Evolutionary conservation across 1,140 invertebrate genomes (phyloP), one percentile per base, ranked within the genome.

Genomic region (Acromyrmex echinatior): DNA sequence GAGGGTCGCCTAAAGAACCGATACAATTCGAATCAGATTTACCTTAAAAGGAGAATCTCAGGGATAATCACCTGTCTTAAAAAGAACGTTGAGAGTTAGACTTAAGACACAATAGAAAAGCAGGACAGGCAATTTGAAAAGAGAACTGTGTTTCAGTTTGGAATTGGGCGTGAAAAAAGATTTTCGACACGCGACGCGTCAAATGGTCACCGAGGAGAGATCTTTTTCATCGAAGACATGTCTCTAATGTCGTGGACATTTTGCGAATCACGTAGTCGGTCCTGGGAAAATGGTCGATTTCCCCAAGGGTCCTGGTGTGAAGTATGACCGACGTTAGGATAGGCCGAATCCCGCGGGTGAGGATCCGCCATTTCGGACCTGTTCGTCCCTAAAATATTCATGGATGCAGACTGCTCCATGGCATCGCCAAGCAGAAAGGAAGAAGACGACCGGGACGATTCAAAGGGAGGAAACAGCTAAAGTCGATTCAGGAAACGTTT

Each of bases 371-470:
- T 88, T 88, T 77, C 63, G 84, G 76, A 63, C 49, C 66, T 80
- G 74, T 81, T 90, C 74, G 73, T 81, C 45, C 58, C 58, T 90
- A 86, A 90, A 90, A 90, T 90, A 90, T 90, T 90, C 88, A 90
- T 90, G 87, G 88, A 88, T 81, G 77, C 77, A 73, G 87, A 82
- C 77, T 62, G 62, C 74, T 53, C 63, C 51, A 35, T 12, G 76
- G 65, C 62, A 86, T 87, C n/a, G 39, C 21, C 68, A 70, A 82
- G 53, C 45, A 73, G 68, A 84, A 56, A 73, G 39, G 60, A 70
- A 39, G 35, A 56, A 35, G 31, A 31, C 28, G 45, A 76, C 25
- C 45, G 51, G 77, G 39, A 16, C 49, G 77, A 60, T 51, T 86
- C 78, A 39, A 25, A 60, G 14, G 35, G 2, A 25, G 31, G 14